phyloP scores from a whole-genome alignment of 2,888 invertebrate genomes.

The Eupithecia pulchellata region DNA sequence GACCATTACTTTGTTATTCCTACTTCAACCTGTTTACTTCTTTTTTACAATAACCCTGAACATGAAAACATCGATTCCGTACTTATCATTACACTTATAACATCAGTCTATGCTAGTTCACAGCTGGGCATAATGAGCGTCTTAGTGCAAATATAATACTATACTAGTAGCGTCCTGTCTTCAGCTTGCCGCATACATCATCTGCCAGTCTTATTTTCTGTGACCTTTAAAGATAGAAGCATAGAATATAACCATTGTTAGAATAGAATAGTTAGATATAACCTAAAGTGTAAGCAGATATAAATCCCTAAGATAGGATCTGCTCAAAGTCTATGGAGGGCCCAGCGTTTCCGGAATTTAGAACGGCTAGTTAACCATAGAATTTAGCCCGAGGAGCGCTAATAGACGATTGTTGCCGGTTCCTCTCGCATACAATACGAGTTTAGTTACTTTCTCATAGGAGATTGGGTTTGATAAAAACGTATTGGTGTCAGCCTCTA shows the following conservation, averaged over 20 bases:
- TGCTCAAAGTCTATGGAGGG: neutral
- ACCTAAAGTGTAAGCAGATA: neutral
- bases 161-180: neutral
- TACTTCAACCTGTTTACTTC: constrained; percentile 20
- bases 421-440: constrained; percentile 52
- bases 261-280: too few species aligned
- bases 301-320: constrained; percentile 7
- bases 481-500: constrained; percentile 81
- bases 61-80: neutral
- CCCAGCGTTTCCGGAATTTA: constrained; percentile 21
- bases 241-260: neutral
- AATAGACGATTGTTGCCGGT: constrained; percentile 44
- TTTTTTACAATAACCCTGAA: neutral
- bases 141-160: too few species aligned
- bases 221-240: neutral
- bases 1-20: constrained; percentile 34
- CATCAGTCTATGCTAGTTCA: neutral
- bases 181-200: neutral
- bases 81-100: neutral
- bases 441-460: constrained; percentile 79
- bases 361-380: constrained; percentile 22
- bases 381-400: constrained; percentile 35
- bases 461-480: constrained; percentile 81
- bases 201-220: neutral
- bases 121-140: neutral